These are phyloP conservation scores for Cebus imitator DNA, from an alignment of 2,113 vertebrate species.

Conservation along the genomic window DNA sequence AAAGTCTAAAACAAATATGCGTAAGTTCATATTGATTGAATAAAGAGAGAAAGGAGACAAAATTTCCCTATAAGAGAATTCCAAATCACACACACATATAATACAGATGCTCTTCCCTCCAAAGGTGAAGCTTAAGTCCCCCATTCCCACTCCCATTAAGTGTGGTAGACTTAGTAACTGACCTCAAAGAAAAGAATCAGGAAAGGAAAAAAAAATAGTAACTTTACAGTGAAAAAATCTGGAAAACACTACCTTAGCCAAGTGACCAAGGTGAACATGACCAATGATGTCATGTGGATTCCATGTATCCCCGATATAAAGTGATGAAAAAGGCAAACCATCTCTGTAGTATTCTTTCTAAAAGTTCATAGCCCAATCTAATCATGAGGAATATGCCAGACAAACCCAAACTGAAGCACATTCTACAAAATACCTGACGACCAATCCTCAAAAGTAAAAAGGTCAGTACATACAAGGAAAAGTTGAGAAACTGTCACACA, in stretches of 20 bases:
- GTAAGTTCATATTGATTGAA: neutral
- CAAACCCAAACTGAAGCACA: neutral
- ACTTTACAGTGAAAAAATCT: neutral
- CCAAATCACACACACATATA: neutral
- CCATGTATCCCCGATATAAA: neutral
- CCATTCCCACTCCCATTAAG: accelerated
- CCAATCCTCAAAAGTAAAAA: neutral
- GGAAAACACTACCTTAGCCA: neutral
- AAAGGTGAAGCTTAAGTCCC: neutral
- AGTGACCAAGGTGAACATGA: neutral
- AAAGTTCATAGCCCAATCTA: neutral
- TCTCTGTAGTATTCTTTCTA: neutral
- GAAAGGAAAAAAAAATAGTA: neutral
- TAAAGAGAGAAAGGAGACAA: neutral
- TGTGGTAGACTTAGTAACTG: neutral
- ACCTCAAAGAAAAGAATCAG: neutral
- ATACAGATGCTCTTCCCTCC: neutral
- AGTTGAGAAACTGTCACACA: neutral
- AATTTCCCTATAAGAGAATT: neutral
- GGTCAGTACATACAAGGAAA: neutral
- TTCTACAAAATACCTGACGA: neutral
- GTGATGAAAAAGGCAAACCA: neutral
- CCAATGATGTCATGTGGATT: neutral
- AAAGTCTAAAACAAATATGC: neutral
- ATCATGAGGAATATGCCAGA: neutral